Percentiles rank a stretch among this genome's conserved stretches.
These are phyloP conservation scores for Chironomus tepperi DNA, from an alignment of 1,140 invertebrate genomes.

Conservation along the genomic window DNA sequence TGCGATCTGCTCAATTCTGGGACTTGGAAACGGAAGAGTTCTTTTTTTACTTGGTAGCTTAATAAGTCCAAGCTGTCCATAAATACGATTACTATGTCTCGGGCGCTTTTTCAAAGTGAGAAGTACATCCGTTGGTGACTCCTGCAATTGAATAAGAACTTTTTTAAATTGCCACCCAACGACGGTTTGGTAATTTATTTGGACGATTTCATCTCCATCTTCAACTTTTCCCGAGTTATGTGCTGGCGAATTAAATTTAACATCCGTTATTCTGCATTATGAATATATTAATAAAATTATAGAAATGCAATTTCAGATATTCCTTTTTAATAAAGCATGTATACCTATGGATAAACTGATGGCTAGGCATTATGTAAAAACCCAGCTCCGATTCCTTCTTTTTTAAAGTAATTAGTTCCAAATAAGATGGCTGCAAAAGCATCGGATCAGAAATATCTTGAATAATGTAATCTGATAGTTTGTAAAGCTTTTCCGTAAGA, in stretches of 20 bases:
- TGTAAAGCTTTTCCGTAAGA: constrained; percentile 59
- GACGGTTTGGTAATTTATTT: constrained; percentile 87
- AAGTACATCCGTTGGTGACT: constrained; percentile 69
- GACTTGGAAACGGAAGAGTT: constrained; percentile 52
- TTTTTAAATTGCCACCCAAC: constrained; percentile 80
- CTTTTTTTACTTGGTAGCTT: constrained; percentile 66
- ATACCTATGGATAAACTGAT: constrained; percentile 69
- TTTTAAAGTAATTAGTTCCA: constrained; percentile 78
- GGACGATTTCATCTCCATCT: constrained; percentile 87
- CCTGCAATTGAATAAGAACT: constrained; percentile 65
- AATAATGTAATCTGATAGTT: constrained; percentile 77
- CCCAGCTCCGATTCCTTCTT: constrained; percentile 72
- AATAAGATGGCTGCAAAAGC: constrained; percentile 75
- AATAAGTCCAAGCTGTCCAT: constrained; percentile 73
- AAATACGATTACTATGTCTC: constrained; percentile 64
- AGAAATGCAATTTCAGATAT: too few species aligned
- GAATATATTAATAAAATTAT: too few species aligned
- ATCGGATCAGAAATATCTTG: constrained; percentile 80
- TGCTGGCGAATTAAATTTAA: constrained; percentile 75
- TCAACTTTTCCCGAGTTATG: constrained; percentile 83
- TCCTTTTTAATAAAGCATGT: neutral
- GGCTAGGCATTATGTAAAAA: constrained; percentile 75
- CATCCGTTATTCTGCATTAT: constrained; percentile 58
- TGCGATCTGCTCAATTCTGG: constrained; percentile 53
- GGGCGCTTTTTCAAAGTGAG: constrained; percentile 78